Conservation (phyloP, 2,113 vertebrate genomes). For the Cebus imitator region DNA sequence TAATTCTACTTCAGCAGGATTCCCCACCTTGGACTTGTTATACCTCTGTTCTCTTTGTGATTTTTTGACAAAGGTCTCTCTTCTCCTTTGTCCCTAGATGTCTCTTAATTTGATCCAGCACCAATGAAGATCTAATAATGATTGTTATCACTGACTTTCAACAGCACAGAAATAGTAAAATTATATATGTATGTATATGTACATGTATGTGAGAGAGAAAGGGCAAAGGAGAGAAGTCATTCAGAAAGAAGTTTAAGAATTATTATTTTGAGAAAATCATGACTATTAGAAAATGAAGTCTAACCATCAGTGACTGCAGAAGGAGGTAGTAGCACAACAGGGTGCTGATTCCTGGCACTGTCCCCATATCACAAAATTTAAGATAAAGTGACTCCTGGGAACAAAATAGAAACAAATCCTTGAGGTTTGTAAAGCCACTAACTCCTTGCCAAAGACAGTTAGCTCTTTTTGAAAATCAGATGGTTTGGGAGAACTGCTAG, state of each 20-base stretch:
- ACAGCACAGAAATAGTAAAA: not conserved
- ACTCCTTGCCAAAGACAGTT: not conserved
- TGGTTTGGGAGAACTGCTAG: not conserved
- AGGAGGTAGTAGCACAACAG: not conserved
- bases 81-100: not conserved
- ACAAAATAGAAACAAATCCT: not conserved
- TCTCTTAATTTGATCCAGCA: not conserved
- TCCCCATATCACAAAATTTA: not conserved
- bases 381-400: not conserved
- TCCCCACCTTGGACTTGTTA: not conserved
- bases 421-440: not conserved
- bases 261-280: not conserved
- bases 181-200: not conserved
- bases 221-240: not conserved
- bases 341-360: no score
- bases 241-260: not conserved
- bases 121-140: not conserved
- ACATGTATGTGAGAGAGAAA: not conserved
- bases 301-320: not conserved
- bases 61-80: not conserved
- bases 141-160: not conserved
- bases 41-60: not conserved
- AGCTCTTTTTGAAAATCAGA: conserved; percentile 34
- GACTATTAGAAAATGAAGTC: not conserved
- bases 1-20: not conserved